phyloP scores from a whole-genome alignment of 1,140 invertebrate genomes.

The Drosophila neocordata region DNA sequence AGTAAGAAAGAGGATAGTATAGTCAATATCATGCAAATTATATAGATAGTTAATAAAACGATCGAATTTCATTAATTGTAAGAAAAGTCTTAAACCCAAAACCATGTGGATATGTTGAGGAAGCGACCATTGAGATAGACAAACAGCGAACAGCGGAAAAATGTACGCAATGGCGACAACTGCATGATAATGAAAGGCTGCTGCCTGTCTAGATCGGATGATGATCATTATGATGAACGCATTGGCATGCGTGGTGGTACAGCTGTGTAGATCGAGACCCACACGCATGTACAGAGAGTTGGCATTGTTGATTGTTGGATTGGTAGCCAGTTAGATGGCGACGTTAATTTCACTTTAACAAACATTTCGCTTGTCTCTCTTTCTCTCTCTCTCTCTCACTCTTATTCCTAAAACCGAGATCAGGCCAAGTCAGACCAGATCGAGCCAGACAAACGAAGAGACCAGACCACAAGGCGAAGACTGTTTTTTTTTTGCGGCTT shows the following conservation, averaged over 20 bases:
- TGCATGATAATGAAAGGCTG: conserved; percentile 67
- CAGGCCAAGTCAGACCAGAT: neutral
- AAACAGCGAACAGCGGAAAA: conserved; percentile 75
- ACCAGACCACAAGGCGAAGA: conserved; percentile 44
- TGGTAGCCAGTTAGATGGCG: conserved; percentile 70
- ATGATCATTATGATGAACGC: conserved; percentile 28
- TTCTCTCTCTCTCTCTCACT: conserved; percentile 8
- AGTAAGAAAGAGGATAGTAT: neutral
- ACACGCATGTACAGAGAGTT: conserved; percentile 42
- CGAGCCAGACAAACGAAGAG: conserved; percentile 5
- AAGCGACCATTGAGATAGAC: conserved; percentile 36
- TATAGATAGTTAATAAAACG: conserved; percentile 74
- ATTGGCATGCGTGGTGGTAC: conserved; percentile 12
- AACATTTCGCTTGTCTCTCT: conserved; percentile 75
- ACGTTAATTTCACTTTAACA: conserved; percentile 82
- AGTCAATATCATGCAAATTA: conserved; percentile 49
- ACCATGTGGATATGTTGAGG: conserved; percentile 44
- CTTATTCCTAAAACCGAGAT: neutral
- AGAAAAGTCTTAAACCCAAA: conserved; percentile 62
- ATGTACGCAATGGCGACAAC: conserved; percentile 61
- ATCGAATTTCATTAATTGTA: conserved; percentile 82
- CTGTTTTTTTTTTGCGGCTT: conserved; percentile 56
- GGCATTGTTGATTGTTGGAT: conserved; percentile 78
- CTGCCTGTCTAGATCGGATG: conserved; percentile 34
- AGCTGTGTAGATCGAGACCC: conserved; percentile 10